Percentiles rank a stretch among this genome's conserved stretches.
phyloP scores from a whole-genome alignment of 2,888 invertebrate species.

The Exocentrus adspersus region DNA sequence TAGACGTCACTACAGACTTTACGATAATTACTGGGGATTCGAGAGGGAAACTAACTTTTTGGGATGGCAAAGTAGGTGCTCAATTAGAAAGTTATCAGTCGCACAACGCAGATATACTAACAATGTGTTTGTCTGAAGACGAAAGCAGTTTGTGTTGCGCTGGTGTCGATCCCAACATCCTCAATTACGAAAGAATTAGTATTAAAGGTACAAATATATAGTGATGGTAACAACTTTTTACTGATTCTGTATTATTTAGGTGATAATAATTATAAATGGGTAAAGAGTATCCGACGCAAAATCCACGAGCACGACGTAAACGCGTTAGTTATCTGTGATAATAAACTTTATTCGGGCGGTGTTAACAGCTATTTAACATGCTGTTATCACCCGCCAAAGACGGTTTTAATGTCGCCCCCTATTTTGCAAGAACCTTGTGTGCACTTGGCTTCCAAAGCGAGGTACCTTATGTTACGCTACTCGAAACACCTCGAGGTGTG shows the following conservation, averaged over 20 bases:
- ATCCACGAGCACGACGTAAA: constrained; percentile 90
- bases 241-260: too few species aligned
- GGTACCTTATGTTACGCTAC: constrained; percentile 67
- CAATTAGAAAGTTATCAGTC: constrained; percentile 82
- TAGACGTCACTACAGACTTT: constrained; percentile 83
- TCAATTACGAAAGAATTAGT: constrained; percentile 76
- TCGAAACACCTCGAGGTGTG: constrained; percentile 70
- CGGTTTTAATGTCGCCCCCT: constrained; percentile 77
- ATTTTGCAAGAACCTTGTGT: constrained; percentile 72
- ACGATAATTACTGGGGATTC: constrained; percentile 90
- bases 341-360: constrained; percentile 82
- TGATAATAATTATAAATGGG: constrained; percentile 80
- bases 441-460: constrained; percentile 66
- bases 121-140: constrained; percentile 77
- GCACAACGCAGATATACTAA: constrained; percentile 83
- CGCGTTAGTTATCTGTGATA: constrained; percentile 70
- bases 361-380: constrained; percentile 81
- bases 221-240: too few species aligned
- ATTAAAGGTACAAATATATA: constrained; percentile 60
- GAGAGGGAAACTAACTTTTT: constrained; percentile 84
- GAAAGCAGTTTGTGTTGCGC: constrained; percentile 78
- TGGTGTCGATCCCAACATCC: constrained; percentile 84
- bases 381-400: constrained; percentile 76
- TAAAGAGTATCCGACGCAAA: constrained; percentile 79
- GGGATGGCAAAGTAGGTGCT: constrained; percentile 85